Percentiles rank a stretch among this genome's conserved stretches.
phyloP scores from a whole-genome alignment of 1,140 invertebrate genomes.

The Hyposmocoma kahamanoa region DNA sequence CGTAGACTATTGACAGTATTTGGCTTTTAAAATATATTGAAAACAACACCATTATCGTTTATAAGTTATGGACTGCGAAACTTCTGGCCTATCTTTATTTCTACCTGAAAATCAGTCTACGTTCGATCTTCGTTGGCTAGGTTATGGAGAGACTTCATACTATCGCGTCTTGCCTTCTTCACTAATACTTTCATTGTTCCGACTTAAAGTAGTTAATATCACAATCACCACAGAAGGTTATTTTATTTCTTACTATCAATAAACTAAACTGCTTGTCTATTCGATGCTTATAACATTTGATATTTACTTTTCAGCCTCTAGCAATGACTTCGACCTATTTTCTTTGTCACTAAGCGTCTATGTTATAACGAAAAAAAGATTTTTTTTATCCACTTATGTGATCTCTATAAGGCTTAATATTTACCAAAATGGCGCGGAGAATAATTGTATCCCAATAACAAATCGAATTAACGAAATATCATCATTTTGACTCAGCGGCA shows the following conservation, averaged over 20 bases:
- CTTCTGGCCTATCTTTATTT: conserved; percentile 60
- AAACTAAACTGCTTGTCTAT: conserved; percentile 11
- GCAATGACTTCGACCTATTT: background rate
- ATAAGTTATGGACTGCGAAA: conserved; percentile 60
- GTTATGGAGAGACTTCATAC: conserved; percentile 35
- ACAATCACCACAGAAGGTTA: conserved; percentile 36
- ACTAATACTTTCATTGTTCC: conserved; percentile 18
- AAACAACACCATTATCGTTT: conserved; percentile 55
- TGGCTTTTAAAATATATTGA: conserved; percentile 58
- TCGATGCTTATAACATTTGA: too few species aligned
- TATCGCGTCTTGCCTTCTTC: conserved; percentile 9
- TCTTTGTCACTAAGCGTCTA: background rate
- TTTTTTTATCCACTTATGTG: background rate
- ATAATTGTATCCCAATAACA: too few species aligned
- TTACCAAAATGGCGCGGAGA: too few species aligned
- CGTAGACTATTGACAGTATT: conserved; percentile 61
- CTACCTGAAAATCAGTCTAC: conserved; percentile 70
- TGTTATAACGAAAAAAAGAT: too few species aligned
- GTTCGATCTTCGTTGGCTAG: conserved; percentile 54
- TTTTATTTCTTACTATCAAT: conserved; percentile 22
- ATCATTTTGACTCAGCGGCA: too few species aligned
- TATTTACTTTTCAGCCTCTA: background rate
- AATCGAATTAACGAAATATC: too few species aligned
- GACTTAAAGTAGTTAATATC: conserved; percentile 69
- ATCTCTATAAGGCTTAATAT: too few species aligned